phyloP scores from a whole-genome alignment of 1,140 invertebrate genomes.

The Zaprionus davidi region DNA sequence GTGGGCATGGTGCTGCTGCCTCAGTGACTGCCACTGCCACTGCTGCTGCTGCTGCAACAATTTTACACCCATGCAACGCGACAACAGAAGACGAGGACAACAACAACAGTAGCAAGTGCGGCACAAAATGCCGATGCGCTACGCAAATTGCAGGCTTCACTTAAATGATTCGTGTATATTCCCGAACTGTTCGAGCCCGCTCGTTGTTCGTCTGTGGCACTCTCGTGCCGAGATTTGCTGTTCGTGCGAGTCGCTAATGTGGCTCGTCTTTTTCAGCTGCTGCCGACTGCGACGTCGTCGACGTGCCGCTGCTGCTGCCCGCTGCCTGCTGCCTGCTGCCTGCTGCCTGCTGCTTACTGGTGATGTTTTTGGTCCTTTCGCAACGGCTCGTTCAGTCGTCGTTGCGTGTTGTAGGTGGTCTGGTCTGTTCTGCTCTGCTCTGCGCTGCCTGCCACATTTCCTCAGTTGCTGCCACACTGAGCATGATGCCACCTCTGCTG shows the following conservation, averaged over 20 bases:
- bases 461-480: slow-evolving; percentile 24
- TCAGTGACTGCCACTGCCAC: neutral
- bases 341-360: slow-evolving; percentile 38
- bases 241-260: slow-evolving; percentile 32
- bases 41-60: slow-evolving; percentile 41
- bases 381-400: slow-evolving; percentile 76
- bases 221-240: slow-evolving; percentile 46
- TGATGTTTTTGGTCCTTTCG: slow-evolving; percentile 75
- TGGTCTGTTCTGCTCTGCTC: slow-evolving; percentile 60
- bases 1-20: slow-evolving; percentile 1
- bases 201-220: slow-evolving; percentile 15
- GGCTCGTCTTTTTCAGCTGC: slow-evolving; percentile 33
- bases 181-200: slow-evolving; percentile 10
- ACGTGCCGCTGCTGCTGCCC: slow-evolving; percentile 9
- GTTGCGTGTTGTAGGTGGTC: slow-evolving; percentile 81
- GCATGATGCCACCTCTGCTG: slow-evolving; percentile 30
- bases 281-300: slow-evolving; percentile 25
- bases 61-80: slow-evolving; percentile 59
- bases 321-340: slow-evolving; percentile 8
- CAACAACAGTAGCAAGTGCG: slow-evolving; percentile 43
- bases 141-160: slow-evolving; percentile 71
- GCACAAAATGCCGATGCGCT: slow-evolving; percentile 73
- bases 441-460: slow-evolving; percentile 30
- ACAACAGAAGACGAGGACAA: slow-evolving; percentile 21
- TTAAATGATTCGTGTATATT: slow-evolving; percentile 48